Evolutionary conservation across 1,140 invertebrate genomes (phyloP).

Genomic region (Pentalonia nigronervosa): DNA sequence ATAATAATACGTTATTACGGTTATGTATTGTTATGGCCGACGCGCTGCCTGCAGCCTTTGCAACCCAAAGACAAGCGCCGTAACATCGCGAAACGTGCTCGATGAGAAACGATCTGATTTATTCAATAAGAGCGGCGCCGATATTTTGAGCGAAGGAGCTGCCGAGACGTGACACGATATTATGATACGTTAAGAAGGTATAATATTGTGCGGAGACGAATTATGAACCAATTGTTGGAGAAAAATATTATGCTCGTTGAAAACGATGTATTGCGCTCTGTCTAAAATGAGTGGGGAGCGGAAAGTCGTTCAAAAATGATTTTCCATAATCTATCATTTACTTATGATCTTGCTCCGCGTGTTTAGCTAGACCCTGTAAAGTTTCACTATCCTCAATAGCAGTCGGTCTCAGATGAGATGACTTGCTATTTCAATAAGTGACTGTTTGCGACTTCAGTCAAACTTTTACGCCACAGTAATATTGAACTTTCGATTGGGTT

Average conservation of each 20-base stretch:
- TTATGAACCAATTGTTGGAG: not conserved
- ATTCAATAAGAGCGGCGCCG: not conserved
- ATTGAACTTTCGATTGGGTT: not conserved
- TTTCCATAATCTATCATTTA: not conserved
- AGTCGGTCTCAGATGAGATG: too few species aligned
- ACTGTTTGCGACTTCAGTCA: not conserved
- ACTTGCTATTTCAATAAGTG: not conserved
- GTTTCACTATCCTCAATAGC: too few species aligned
- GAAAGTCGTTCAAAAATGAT: not conserved
- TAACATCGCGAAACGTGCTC: not conserved
- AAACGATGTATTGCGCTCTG: too few species aligned
- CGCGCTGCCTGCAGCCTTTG: not conserved
- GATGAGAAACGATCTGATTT: not conserved
- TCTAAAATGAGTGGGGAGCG: too few species aligned
- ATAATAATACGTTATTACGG: not conserved
- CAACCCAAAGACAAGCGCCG: not conserved
- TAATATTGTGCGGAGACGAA: not conserved
- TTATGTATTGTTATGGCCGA: not conserved
- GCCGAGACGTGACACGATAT: not conserved
- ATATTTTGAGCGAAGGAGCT: not conserved
- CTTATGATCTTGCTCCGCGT: not conserved
- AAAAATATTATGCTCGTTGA: not conserved
- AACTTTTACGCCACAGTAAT: not conserved
- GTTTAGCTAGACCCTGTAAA: not conserved
- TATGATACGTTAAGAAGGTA: not conserved